Conservation (phyloP, 2,797 vertebrate species). For the Sebastes umbrosus region DNA sequence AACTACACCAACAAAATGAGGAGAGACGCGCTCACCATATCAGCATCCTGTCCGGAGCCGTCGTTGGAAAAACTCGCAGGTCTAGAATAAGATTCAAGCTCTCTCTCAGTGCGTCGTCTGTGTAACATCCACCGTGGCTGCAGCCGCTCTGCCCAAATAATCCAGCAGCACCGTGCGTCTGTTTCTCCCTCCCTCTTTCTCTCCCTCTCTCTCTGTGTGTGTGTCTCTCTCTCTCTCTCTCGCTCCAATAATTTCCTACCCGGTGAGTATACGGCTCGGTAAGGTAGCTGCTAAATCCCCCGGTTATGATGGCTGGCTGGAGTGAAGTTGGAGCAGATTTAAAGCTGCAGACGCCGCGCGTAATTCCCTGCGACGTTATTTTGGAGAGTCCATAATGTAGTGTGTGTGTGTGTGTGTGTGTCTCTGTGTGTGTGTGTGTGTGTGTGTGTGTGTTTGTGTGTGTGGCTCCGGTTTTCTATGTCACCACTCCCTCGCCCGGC, state of each 20-base stretch:
- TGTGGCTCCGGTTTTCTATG: conserved; percentile 9
- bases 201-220: conserved; percentile 1
- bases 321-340: conserved; percentile 62
- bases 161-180: conserved; percentile 65
- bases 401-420: neutral
- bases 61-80: conserved; percentile 45
- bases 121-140: conserved; percentile 77
- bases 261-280: conserved; percentile 34
- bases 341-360: conserved; percentile 49
- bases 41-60: conserved; percentile 54
- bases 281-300: conserved; percentile 47
- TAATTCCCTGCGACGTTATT: conserved; percentile 22
- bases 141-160: conserved; percentile 75
- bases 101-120: conserved; percentile 56
- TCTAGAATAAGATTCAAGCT: conserved; percentile 46
- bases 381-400: neutral
- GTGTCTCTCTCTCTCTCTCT: conserved; percentile 31
- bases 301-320: conserved; percentile 42
- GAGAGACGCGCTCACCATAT: conserved; percentile 69
- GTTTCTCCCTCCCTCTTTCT: conserved; percentile 28
- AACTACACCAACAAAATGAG: neutral
- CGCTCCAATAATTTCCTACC: conserved; percentile 74
- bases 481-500: conserved; percentile 38
- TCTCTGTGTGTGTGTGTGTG: neutral
- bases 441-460: neutral